phyloP scores from a whole-genome alignment of 2,888 invertebrate species.

The Acleris sparsana region DNA sequence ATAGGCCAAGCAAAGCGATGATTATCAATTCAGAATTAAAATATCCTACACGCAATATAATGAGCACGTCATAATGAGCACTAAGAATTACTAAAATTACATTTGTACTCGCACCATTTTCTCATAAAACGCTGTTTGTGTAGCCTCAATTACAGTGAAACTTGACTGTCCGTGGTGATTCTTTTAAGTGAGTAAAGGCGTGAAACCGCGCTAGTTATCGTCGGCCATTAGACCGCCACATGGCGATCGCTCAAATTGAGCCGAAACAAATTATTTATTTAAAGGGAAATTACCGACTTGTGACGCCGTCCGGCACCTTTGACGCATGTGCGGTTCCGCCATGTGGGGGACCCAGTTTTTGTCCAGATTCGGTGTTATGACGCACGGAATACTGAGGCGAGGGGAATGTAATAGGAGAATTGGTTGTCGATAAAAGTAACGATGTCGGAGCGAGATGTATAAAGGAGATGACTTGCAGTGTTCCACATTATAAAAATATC shows the following conservation, averaged over 20 bases:
- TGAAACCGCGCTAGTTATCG: constrained; percentile 77
- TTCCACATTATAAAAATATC: too few species aligned
- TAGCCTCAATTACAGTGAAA: neutral
- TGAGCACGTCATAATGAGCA: too few species aligned
- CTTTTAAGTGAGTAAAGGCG: constrained; percentile 61
- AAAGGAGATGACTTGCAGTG: too few species aligned
- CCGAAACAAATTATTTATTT: constrained; percentile 81
- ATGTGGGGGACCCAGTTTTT: constrained; percentile 62
- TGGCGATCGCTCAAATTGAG: constrained; percentile 71
- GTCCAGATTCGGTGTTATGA: constrained; percentile 53
- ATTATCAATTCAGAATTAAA: too few species aligned
- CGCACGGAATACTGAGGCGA: constrained; percentile 47
- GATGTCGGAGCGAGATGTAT: too few species aligned
- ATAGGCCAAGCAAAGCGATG: too few species aligned
- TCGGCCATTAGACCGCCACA: constrained; percentile 75
- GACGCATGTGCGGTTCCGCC: constrained; percentile 68
- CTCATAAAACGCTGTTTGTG: neutral
- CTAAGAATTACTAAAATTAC: too few species aligned
- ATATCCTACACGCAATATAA: too few species aligned
- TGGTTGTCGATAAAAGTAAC: too few species aligned
- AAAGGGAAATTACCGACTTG: constrained; percentile 74
- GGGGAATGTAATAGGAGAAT: constrained; percentile 10
- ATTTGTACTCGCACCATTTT: neutral
- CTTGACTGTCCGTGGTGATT: constrained; percentile 32
- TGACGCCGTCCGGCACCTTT: constrained; percentile 51